These are phyloP conservation scores for Dynastes tityus DNA, from an alignment of 2,888 invertebrate genomes.

Conservation along the genomic window DNA sequence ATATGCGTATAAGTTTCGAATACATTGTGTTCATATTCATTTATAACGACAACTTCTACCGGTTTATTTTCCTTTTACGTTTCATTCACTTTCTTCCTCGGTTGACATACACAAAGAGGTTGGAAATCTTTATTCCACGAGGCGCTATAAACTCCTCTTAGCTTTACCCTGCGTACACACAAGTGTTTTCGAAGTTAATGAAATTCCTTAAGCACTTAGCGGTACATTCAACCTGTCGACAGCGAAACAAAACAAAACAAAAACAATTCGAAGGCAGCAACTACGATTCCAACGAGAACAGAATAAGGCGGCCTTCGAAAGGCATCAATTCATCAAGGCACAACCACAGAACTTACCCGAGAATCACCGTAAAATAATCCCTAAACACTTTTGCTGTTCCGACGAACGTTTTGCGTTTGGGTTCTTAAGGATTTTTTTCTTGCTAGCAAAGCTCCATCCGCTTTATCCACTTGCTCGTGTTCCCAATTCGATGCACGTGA, in stretches of 20 bases:
- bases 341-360: conserved; percentile 33
- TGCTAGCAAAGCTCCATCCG: neutral
- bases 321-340: conserved; percentile 38
- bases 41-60: no score
- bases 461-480: neutral
- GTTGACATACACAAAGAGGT: neutral
- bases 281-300: neutral
- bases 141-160: neutral
- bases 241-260: conserved; percentile 22
- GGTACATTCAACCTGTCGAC: conserved; percentile 13
- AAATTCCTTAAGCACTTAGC: conserved; percentile 36
- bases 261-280: conserved; percentile 23
- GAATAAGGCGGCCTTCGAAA: conserved; percentile 6
- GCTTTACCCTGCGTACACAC: neutral
- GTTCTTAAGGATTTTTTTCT: no score
- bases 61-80: no score
- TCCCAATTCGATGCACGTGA: conserved; percentile 15
- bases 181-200: conserved; percentile 33
- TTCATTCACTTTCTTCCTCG: no score
- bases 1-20: no score
- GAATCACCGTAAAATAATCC: conserved; percentile 43
- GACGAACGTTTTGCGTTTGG: neutral
- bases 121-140: conserved; percentile 7
- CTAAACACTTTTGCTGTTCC: conserved; percentile 41
- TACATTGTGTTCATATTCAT: no score